phyloP scores from a whole-genome alignment of 1,140 invertebrate genomes.

The Rhyzopertha dominica region DNA sequence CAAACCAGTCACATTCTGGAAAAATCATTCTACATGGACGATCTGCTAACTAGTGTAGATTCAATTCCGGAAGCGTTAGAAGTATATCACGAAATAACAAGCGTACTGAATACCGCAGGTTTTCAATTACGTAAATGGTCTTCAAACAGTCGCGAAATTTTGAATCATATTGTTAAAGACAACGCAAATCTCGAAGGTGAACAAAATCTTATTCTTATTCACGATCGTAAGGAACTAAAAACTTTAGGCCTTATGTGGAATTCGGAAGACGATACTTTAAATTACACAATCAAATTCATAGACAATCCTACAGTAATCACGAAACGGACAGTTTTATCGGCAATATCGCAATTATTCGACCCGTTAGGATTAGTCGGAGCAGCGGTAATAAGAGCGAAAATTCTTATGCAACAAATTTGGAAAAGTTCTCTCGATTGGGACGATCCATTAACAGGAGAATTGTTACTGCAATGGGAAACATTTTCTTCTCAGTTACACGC shows the following conservation, averaged over 20 bases:
- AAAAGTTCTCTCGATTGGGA: slow-evolving; percentile 15
- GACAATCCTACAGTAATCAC: slow-evolving; percentile 8
- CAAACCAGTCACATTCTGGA: slow-evolving; percentile 24
- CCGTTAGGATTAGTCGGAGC: slow-evolving; percentile 45
- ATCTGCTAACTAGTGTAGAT: slow-evolving; percentile 35
- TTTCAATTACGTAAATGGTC: too few relatives aligned
- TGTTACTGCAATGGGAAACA: slow-evolving; percentile 5
- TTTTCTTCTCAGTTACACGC: slow-evolving; percentile 11
- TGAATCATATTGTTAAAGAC: too few relatives aligned
- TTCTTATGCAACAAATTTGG: slow-evolving; percentile 48
- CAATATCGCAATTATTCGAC: slow-evolving; percentile 38
- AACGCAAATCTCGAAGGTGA: too few relatives aligned
- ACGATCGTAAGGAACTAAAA: too few relatives aligned
- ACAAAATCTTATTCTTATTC: too few relatives aligned
- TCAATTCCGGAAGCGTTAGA: slow-evolving; percentile 13
- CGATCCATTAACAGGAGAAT: slow-evolving; percentile 12
- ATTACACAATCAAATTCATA: too few relatives aligned
- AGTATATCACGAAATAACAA: too few relatives aligned
- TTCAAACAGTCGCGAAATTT: too few relatives aligned
- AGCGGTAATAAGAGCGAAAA: slow-evolving; percentile 42
- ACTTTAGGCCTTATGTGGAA: too few relatives aligned
- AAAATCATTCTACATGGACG: slow-evolving; percentile 40
- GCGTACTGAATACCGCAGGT: too few relatives aligned
- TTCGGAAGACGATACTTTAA: too few relatives aligned
- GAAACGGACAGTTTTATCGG: slow-evolving; percentile 22